Base-by-base conservation (phyloP, 2,888 invertebrate genomes). In the Tiliacea aurago region DNA sequence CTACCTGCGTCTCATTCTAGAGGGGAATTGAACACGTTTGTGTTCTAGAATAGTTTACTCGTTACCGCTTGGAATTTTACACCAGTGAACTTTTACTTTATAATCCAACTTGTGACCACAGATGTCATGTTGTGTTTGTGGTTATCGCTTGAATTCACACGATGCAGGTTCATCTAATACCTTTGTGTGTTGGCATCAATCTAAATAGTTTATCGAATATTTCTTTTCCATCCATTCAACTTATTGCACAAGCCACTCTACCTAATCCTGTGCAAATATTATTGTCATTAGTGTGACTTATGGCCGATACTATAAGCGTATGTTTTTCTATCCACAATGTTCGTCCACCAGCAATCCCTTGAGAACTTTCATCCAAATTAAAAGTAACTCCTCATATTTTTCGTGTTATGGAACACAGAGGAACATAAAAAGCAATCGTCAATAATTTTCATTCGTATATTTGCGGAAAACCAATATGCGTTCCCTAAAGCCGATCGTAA, bases 401-500 rank as follows among this genome's bases (percentile, higher is more conserved):
- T 77, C 81, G 55, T 78, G 68, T 66, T 49, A 59, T 58, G 47
- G 67, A 76, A 86, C 56, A 79, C 79, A 83, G 83, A 70, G 68
- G 74, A 77, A 80, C 73, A 87, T 81, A 87, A 86, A 86, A 87
- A 87, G 80, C 78, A 78, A 86, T 87, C 80, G 78, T 86, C 87
- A 84, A 84, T 86, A 87, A 87, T 86, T 87, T 84, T 78, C 84
- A 84, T 84, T 70, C 80, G 84, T 75, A 87, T 82, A 78, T 86
- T 87, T 84, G 83, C 83, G 84, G 76, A 70, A 86, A 87, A 83
- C 80, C 86, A 87, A 86, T 86, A 86, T 83, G 87, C 83, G 84
- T 73, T 87, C 62, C 84, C 87, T 76, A 86, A 87, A 86, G 86
- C 80, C 51, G 83, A 80, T 86, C 86, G 80, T 86, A 86, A 86